Conservation (phyloP, 2,113 vertebrate species). For the Triplophysa dalaica region DNA sequence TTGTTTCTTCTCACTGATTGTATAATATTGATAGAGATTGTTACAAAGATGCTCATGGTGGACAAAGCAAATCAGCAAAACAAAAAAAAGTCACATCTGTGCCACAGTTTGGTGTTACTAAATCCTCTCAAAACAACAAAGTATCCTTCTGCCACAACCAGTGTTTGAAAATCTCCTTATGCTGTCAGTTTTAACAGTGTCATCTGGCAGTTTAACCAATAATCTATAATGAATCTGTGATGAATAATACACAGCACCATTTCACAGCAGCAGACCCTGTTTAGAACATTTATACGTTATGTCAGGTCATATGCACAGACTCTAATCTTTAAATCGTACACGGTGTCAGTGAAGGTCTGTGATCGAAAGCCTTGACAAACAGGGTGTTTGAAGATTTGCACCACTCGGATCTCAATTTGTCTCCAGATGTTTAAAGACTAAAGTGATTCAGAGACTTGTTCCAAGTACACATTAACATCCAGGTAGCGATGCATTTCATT, state of each 20-base stretch:
- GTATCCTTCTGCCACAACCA: background rate
- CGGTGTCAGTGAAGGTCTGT: background rate
- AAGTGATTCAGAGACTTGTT: background rate
- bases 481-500: too few species aligned
- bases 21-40: background rate
- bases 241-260: background rate
- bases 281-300: background rate
- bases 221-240: too few species aligned
- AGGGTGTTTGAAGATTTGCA: background rate
- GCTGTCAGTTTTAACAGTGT: background rate
- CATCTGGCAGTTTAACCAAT: background rate
- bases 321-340: background rate
- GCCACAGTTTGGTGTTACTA: background rate
- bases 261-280: background rate
- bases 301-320: background rate
- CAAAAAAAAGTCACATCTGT: background rate
- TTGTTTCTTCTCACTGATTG: background rate
- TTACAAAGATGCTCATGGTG: background rate
- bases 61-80: background rate
- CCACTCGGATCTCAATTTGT: background rate
- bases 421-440: conserved; percentile 16
- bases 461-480: too few species aligned
- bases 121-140: background rate
- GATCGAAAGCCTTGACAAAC: conserved; percentile 4
- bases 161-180: too few species aligned